These are phyloP conservation scores for Oostethus manadensis DNA, from an alignment of 2,113 vertebrate genomes.

Conservation along the genomic window DNA sequence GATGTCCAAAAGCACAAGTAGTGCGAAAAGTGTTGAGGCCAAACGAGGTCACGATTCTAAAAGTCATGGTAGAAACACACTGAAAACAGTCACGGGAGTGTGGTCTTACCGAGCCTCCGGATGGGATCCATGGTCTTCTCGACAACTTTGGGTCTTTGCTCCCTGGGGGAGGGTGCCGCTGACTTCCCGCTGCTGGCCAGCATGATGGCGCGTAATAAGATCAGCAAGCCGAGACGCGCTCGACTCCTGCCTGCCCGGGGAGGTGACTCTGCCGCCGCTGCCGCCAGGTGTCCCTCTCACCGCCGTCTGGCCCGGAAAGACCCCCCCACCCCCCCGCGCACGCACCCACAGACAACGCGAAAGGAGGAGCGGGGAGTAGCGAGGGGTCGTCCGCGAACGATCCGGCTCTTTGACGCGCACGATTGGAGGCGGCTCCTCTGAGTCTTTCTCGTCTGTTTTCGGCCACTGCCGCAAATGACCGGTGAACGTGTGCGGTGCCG, in stretches of 20 bases:
- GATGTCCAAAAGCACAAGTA: too few species aligned
- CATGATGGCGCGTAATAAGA: constrained; percentile 34
- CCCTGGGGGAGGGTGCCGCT: constrained; percentile 18
- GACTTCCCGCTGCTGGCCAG: constrained; percentile 53
- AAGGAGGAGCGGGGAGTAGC: background rate
- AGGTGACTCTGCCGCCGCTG: background rate
- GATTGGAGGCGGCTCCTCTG: too few species aligned
- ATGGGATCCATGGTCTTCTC: constrained; percentile 52
- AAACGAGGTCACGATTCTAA: background rate
- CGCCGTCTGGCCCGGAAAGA: constrained; percentile 11
- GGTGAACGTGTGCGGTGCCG: too few species aligned
- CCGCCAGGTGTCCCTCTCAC: constrained; percentile 22
- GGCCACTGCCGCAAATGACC: too few species aligned
- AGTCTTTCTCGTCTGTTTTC: too few species aligned
- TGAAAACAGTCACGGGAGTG: background rate
- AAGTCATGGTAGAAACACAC: background rate
- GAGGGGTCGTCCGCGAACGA: background rate
- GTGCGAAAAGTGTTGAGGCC: too few species aligned
- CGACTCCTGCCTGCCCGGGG: background rate
- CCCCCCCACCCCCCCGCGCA: too few species aligned
- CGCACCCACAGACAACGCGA: too few species aligned
- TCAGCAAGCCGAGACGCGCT: background rate
- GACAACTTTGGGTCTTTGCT: constrained; percentile 27
- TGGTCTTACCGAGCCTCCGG: constrained; percentile 62
- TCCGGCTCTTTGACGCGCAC: too few species aligned